A percentile compares a stretch with the other conserved stretches of the same genome.
Evolutionary conservation across 1,140 invertebrate species (phyloP).

Genomic region (Plutomurus gul): DNA sequence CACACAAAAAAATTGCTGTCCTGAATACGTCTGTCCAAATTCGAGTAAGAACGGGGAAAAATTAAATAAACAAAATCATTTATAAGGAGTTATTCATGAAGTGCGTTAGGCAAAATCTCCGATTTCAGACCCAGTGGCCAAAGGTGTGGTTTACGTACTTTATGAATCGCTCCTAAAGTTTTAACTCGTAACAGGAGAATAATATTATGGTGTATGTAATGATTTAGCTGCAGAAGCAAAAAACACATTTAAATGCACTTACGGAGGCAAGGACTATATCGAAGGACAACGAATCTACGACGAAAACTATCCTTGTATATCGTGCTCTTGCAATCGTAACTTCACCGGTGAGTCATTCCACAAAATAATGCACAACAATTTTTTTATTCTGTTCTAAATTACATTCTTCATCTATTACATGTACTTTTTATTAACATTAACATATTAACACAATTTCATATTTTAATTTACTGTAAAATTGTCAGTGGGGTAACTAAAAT

Average conservation of each 20-base stretch:
- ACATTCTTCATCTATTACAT: not conserved
- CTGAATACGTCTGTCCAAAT: conserved; percentile 37
- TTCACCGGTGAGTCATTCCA: conserved; percentile 48
- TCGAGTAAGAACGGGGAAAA: not conserved
- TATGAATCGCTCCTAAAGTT: too few species aligned
- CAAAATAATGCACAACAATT: not conserved
- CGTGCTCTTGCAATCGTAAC: conserved; percentile 59
- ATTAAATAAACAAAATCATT: not conserved
- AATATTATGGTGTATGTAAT: not conserved
- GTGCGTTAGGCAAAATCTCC: too few species aligned
- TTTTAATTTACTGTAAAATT: too few species aligned
- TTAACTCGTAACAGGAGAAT: too few species aligned
- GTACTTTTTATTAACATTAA: too few species aligned
- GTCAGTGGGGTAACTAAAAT: too few species aligned
- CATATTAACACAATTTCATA: too few species aligned
- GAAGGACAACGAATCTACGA: conserved; percentile 62
- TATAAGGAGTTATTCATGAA: not conserved
- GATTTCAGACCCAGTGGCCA: too few species aligned
- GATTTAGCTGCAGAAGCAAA: not conserved
- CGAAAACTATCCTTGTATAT: conserved; percentile 58
- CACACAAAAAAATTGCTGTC: conserved; percentile 9
- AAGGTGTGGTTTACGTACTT: too few species aligned
- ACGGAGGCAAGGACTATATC: conserved; percentile 59
- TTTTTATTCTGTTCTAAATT: conserved; percentile 42
- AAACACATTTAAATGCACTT: conserved; percentile 56